Percentiles rank a stretch among this genome's conserved stretches.
Conservation (phyloP, 2,888 invertebrate genomes). For the Tipula vernalis region DNA sequence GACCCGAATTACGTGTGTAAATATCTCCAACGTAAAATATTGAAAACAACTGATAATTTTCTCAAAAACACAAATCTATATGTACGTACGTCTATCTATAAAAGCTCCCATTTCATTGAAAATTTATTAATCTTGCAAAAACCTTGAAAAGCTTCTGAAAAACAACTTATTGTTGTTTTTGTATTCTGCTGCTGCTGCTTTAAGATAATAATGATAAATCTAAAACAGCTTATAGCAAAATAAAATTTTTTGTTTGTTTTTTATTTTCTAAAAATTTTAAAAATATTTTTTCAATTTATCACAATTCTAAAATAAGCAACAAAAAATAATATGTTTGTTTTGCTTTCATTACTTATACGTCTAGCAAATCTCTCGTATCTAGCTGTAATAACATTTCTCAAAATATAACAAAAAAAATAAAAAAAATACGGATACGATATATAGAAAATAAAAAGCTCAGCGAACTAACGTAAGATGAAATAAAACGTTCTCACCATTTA, state of each 20-base stretch:
- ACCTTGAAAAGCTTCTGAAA: neutral
- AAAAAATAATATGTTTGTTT: neutral
- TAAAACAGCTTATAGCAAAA: constrained; percentile 4
- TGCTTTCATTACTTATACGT: neutral
- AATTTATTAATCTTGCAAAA: neutral
- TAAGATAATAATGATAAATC: neutral
- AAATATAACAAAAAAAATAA: neutral
- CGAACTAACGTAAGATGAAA: neutral
- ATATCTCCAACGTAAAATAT: too few relatives aligned
- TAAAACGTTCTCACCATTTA: neutral
- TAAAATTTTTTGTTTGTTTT: neutral
- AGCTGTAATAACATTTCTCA: neutral
- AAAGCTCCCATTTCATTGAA: neutral
- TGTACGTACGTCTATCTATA: neutral
- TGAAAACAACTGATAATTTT: neutral
- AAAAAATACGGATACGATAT: too few relatives aligned
- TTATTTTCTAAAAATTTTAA: neutral
- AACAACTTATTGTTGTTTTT: neutral
- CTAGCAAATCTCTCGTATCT: neutral
- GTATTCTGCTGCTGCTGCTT: neutral
- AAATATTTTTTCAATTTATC: neutral
- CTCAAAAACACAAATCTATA: neutral
- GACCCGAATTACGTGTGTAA: too few relatives aligned
- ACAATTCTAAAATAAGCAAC: neutral
- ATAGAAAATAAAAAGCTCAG: neutral